Conservation (phyloP, 1,140 invertebrate genomes). For the Brachionus koreanus region DNA sequence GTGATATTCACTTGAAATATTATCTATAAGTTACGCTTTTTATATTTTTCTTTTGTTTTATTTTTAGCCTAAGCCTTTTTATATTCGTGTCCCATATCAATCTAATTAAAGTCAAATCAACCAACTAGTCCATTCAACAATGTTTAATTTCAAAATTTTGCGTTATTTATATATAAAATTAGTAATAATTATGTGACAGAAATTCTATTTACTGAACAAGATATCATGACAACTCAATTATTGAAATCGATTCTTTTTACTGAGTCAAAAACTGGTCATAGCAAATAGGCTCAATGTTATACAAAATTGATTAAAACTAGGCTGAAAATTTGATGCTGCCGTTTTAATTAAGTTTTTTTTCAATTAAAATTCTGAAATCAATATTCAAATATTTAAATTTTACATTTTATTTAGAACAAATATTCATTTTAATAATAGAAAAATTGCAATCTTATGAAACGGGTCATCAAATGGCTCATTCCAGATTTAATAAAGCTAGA, state of each 20-base stretch:
- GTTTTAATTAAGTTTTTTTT: conserved; percentile 12
- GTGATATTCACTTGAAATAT: conserved; percentile 15
- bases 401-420: conserved; percentile 8
- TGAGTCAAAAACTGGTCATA: neutral
- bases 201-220: conserved; percentile 20
- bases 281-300: neutral
- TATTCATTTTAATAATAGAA: neutral
- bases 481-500: neutral
- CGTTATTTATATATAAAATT: conserved; percentile 30
- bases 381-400: conserved; percentile 38
- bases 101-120: conserved; percentile 34
- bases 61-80: neutral
- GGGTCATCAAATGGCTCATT: neutral
- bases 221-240: conserved; percentile 44
- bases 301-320: neutral
- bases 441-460: conserved; percentile 7
- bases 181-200: conserved; percentile 39
- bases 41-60: neutral
- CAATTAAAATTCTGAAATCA: conserved; percentile 12
- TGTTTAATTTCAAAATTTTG: conserved; percentile 15
- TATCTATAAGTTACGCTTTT: conserved; percentile 32
- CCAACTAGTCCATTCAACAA: neutral
- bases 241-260: conserved; percentile 1
- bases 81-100: conserved; percentile 35
- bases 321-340: neutral